phyloP scores from a whole-genome alignment of 2,888 invertebrate species.

The Agyllia agylla region DNA sequence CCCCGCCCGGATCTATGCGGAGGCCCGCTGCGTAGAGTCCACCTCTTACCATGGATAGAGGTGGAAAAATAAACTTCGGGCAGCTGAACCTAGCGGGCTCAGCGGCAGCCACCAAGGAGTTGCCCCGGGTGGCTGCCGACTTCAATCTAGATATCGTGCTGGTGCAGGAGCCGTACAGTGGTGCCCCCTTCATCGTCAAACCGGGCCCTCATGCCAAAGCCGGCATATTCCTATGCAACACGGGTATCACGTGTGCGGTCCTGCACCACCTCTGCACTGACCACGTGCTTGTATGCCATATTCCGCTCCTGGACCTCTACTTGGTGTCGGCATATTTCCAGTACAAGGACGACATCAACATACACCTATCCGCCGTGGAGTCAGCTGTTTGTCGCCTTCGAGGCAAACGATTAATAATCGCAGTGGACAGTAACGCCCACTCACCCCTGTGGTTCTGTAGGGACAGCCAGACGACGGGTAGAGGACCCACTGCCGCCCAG shows the following conservation, averaged over 20 bases:
- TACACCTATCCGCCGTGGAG: not conserved
- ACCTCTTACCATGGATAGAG: not conserved
- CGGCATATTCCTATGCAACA: not conserved
- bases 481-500: not conserved
- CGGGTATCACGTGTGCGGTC: not conserved
- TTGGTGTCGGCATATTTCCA: not conserved
- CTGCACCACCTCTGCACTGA: not conserved
- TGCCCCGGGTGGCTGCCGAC: not conserved
- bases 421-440: not conserved
- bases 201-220: not conserved
- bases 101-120: not conserved
- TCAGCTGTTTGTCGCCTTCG: not conserved
- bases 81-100: not conserved
- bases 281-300: not conserved
- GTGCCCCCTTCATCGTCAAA: not conserved
- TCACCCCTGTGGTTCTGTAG: not conserved
- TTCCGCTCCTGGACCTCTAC: not conserved
- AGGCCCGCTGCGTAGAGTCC: not conserved
- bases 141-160: not conserved
- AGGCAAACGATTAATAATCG: not conserved
- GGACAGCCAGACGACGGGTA: not conserved
- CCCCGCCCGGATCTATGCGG: not conserved
- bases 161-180: not conserved
- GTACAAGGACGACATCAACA: not conserved
- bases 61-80: not conserved